A percentile compares a stretch with the other conserved stretches of the same genome.
phyloP scores from a whole-genome alignment of 2,888 invertebrate species.

The Oeneis ivallda region DNA sequence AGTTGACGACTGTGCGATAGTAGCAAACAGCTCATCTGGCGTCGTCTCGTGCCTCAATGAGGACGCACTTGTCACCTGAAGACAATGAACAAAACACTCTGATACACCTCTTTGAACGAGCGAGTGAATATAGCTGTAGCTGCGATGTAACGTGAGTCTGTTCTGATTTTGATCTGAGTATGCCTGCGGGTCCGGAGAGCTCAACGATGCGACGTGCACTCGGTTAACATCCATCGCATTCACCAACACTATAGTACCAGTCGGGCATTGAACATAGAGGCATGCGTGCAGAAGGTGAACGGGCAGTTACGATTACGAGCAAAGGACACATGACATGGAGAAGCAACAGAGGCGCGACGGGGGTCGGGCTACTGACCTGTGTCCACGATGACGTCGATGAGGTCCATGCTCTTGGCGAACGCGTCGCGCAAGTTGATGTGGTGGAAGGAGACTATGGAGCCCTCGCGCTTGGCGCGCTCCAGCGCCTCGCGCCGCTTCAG shows the following conservation, averaged over 20 bases:
- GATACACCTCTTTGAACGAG: slow-evolving; percentile 76
- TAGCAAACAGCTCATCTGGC: slow-evolving; percentile 79
- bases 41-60: slow-evolving; percentile 89
- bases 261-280: slow-evolving; percentile 57
- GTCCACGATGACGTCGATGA: slow-evolving; percentile 98
- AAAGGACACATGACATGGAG: slow-evolving; percentile 72
- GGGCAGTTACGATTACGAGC: slow-evolving; percentile 56
- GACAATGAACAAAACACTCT: slow-evolving; percentile 84
- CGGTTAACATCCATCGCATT: slow-evolving; percentile 71
- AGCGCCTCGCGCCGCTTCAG: slow-evolving; percentile 97
- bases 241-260: slow-evolving; percentile 61
- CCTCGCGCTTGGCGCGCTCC: slow-evolving; percentile 97
- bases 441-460: slow-evolving; percentile 98
- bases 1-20: slow-evolving; percentile 75
- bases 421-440: slow-evolving; percentile 98
- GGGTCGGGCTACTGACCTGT: slow-evolving; percentile 87
- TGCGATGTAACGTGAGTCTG: slow-evolving; percentile 78
- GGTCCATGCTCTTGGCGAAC: slow-evolving; percentile 99
- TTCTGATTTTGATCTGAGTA: slow-evolving; percentile 57
- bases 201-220: slow-evolving; percentile 73
- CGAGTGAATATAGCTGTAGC: slow-evolving; percentile 78
- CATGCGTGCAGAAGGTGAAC: slow-evolving; percentile 68
- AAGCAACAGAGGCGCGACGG: slow-evolving; percentile 60
- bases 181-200: slow-evolving; percentile 79
- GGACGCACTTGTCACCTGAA: slow-evolving; percentile 91